phyloP scores from a whole-genome alignment of 2,888 invertebrate genomes.

The Slavum lentiscoides region DNA sequence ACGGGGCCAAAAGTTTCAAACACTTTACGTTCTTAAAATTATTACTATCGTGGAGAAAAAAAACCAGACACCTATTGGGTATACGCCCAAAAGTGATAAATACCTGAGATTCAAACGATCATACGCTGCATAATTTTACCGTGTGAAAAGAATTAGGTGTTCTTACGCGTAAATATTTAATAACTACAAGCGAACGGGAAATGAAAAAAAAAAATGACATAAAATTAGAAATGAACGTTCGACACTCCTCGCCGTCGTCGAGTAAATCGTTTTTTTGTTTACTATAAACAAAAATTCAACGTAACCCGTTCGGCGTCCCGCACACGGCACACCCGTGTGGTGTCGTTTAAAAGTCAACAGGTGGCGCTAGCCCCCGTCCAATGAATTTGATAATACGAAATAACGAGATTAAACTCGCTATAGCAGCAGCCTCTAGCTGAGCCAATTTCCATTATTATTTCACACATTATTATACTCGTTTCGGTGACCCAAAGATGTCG shows the following conservation, averaged over 20 bases:
- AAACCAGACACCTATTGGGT: background rate
- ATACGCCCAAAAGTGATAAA: conserved; percentile 40
- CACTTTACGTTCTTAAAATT: background rate
- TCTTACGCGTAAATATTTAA: background rate
- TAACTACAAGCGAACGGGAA: background rate
- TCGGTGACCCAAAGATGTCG: no score
- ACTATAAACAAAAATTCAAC: conserved; percentile 31
- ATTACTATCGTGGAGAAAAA: background rate
- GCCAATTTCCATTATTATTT: background rate
- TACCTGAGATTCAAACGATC: conserved; percentile 46
- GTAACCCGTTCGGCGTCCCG: background rate
- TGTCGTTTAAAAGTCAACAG: background rate
- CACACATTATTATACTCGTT: no score
- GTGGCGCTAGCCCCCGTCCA: conserved; percentile 4
- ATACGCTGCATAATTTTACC: conserved; percentile 30
- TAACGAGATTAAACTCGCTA: no score
- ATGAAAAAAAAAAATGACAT: background rate
- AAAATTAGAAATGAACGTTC: background rate
- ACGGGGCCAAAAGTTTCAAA: background rate
- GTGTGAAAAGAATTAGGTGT: background rate
- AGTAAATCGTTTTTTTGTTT: conserved; percentile 7
- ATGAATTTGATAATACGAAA: conserved; percentile 4
- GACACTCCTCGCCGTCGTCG: no score
- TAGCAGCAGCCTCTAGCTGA: background rate
- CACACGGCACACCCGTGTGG: background rate